Evolutionary conservation across 2,113 vertebrate species (phyloP).

Genomic region (Dicrurus megarhynchus): DNA sequence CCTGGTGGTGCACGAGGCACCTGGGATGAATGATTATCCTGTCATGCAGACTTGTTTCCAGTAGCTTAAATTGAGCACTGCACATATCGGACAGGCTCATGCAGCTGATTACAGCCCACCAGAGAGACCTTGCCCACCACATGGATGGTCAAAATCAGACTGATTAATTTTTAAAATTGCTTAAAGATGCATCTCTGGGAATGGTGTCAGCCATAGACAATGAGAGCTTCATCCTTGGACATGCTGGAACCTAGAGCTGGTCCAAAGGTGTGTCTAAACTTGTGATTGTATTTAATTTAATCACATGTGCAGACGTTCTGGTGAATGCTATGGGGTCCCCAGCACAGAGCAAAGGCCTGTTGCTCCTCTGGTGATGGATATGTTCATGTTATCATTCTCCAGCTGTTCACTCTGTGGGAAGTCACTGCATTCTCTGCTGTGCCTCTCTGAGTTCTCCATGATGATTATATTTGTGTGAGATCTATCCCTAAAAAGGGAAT

Average conservation of each 20-base stretch:
- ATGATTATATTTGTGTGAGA: background rate
- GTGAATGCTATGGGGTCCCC: background rate
- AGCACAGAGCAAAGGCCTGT: background rate
- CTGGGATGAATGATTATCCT: slow-evolving; percentile 5
- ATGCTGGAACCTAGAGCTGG: background rate
- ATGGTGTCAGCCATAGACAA: background rate
- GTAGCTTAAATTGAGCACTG: background rate
- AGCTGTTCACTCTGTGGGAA: background rate
- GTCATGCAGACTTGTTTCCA: background rate
- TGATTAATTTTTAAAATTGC: background rate
- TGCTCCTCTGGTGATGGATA: background rate
- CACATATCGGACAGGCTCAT: rapidly evolving
- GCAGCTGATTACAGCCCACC: background rate
- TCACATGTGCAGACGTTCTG: background rate
- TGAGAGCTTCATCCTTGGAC: background rate
- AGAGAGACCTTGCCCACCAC: background rate
- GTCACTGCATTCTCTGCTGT: background rate
- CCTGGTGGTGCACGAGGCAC: background rate
- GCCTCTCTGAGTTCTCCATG: rapidly evolving
- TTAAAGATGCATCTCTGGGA: background rate
- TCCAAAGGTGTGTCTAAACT: background rate
- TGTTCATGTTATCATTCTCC: background rate
- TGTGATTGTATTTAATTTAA: background rate
- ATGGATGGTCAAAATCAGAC: background rate
- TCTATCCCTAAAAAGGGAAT: background rate